Percentiles rank a stretch among this genome's conserved stretches.
Conservation (phyloP, 2,797 vertebrate genomes). For the Taenioides sp. region DNA sequence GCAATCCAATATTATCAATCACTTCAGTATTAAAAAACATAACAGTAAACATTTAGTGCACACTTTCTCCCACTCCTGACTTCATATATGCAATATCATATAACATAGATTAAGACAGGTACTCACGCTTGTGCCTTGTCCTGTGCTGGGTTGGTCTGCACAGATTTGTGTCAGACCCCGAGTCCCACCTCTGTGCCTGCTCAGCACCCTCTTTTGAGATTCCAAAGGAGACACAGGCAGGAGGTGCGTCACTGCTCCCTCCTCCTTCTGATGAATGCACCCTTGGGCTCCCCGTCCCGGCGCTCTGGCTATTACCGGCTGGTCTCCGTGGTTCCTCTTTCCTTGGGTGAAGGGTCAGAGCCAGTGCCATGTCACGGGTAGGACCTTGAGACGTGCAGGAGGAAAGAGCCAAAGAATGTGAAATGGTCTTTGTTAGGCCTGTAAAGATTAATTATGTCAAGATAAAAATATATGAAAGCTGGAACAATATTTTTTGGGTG, state of each 20-base stretch:
- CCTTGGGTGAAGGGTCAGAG: slow-evolving; percentile 55
- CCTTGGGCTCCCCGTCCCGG: slow-evolving; percentile 73
- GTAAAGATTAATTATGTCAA: too few relatives aligned
- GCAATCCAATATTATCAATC: not conserved
- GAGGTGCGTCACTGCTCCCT: slow-evolving; percentile 82
- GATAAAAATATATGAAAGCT: too few relatives aligned
- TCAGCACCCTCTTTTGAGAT: slow-evolving; percentile 85
- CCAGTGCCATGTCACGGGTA: slow-evolving; percentile 56
- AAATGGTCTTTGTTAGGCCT: not conserved
- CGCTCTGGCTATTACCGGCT: slow-evolving; percentile 47
- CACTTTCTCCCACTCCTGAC: not conserved
- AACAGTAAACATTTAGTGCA: not conserved
- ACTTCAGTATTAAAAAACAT: not conserved
- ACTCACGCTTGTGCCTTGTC: slow-evolving; percentile 91
- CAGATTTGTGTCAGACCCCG: slow-evolving; percentile 82
- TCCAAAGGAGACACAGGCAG: slow-evolving; percentile 90
- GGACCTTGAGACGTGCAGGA: slow-evolving; percentile 44
- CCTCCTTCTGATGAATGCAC: slow-evolving; percentile 87
- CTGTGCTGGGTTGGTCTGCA: slow-evolving; percentile 87
- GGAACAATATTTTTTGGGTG: too few relatives aligned
- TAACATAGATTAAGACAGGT: slow-evolving; percentile 42
- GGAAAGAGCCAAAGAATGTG: slow-evolving; percentile 57
- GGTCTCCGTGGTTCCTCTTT: slow-evolving; percentile 41
- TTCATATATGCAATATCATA: slow-evolving; percentile 21
- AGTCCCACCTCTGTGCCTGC: slow-evolving; percentile 85